Conservation (phyloP, 2,113 vertebrate species). For the Chaenocephalus aceratus region DNA sequence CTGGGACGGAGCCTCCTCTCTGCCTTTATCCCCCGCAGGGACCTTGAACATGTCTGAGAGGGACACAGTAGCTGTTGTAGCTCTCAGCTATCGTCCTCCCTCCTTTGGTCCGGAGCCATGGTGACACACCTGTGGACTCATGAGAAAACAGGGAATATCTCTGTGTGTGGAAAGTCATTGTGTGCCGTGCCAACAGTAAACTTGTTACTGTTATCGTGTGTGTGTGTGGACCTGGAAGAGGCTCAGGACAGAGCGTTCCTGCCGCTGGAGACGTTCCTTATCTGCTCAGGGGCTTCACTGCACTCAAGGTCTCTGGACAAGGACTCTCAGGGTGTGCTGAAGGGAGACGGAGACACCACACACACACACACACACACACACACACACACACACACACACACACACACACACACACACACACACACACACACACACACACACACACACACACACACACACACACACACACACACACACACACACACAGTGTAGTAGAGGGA, state of each 20-base stretch:
- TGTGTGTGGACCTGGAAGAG: constrained; percentile 80
- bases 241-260: constrained; percentile 84
- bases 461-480: constrained; percentile 33
- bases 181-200: constrained; percentile 43
- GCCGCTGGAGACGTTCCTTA: constrained; percentile 81
- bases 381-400: constrained; percentile 32
- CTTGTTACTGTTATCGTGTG: constrained; percentile 63
- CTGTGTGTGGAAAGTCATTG: constrained; percentile 43
- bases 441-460: constrained; percentile 25
- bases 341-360: constrained; percentile 57
- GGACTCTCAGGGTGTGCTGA: constrained; percentile 82
- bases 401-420: constrained; percentile 32
- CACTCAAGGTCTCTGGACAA: constrained; percentile 90
- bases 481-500: constrained; percentile 43
- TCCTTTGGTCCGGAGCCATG: constrained; percentile 71
- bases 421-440: constrained; percentile 20
- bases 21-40: constrained; percentile 88
- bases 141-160: no score
- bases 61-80: constrained; percentile 88
- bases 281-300: constrained; percentile 82
- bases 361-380: constrained; percentile 32
- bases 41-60: constrained; percentile 91
- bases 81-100: constrained; percentile 73
- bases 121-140: constrained; percentile 84
- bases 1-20: constrained; percentile 62